A percentile compares a stretch with the other conserved stretches of the same genome.
Conservation (phyloP, 2,797 vertebrate species). For the Allobates femoralis region DNA sequence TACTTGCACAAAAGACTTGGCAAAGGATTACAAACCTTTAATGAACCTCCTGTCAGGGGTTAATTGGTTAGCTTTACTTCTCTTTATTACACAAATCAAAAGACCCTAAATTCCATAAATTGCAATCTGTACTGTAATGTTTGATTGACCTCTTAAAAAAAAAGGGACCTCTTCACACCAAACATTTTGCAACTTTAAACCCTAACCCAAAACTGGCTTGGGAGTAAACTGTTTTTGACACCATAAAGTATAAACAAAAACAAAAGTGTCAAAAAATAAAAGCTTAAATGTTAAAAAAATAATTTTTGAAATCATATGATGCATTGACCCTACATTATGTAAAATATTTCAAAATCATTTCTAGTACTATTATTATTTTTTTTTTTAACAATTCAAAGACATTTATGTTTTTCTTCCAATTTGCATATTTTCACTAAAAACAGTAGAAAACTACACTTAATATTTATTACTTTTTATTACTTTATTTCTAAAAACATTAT, state of each 20-base stretch:
- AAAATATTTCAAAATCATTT: not conserved
- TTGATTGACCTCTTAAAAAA: constrained; percentile 68
- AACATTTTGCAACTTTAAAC: constrained; percentile 57
- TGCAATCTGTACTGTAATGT: constrained; percentile 67
- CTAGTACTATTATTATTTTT: no score
- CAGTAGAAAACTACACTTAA: no score
- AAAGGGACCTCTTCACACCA: constrained; percentile 66
- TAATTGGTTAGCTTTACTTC: constrained; percentile 80
- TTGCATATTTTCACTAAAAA: no score
- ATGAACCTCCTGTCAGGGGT: constrained; percentile 80
- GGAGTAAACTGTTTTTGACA: not conserved
- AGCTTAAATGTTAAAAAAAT: not conserved
- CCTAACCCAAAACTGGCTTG: not conserved
- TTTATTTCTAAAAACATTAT: no score
- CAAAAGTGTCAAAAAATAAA: not conserved
- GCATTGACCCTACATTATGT: not conserved
- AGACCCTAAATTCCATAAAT: constrained; percentile 71
- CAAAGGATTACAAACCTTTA: constrained; percentile 78
- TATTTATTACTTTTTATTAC: no score
- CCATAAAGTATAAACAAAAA: not conserved
- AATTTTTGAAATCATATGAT: not conserved
- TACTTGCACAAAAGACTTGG: constrained; percentile 80
- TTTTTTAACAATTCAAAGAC: no score
- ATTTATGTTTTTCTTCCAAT: no score
- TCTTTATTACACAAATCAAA: constrained; percentile 76